Evolutionary conservation across 2,113 vertebrate species (phyloP).

Genomic region (Nothobranchius furzeri): DNA sequence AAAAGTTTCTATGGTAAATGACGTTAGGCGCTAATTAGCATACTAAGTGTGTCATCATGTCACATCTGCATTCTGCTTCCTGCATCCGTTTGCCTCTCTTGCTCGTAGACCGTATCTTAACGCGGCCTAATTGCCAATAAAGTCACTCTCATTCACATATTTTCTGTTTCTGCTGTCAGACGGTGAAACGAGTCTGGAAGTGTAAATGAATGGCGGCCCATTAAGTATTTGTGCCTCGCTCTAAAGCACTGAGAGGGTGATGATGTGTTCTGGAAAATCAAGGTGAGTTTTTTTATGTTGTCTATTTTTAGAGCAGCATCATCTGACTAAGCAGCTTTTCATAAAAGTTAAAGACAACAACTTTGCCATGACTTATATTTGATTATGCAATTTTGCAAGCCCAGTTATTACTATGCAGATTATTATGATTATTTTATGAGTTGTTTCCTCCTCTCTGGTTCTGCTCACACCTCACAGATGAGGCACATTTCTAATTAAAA

Average conservation of each 20-base stretch:
- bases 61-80: neutral
- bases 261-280: neutral
- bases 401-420: no score
- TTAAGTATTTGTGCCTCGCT: neutral
- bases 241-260: neutral
- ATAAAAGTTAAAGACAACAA: neutral
- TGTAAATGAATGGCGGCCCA: neutral
- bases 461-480: no score
- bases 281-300: neutral
- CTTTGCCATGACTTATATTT: neutral
- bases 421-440: no score
- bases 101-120: neutral
- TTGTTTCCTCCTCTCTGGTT: no score
- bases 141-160: neutral
- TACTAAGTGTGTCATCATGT: neutral
- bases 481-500: no score
- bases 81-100: neutral
- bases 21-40: neutral
- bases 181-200: neutral
- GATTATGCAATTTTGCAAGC: neutral
- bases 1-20: neutral
- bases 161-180: neutral
- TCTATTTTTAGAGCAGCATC: neutral
- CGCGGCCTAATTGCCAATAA: constrained; percentile 6
- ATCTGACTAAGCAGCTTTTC: neutral